A percentile compares a stretch with the other conserved stretches of the same genome.
Evolutionary conservation across 2,797 vertebrate species (phyloP).

Genomic region (Siniperca undulata): DNA sequence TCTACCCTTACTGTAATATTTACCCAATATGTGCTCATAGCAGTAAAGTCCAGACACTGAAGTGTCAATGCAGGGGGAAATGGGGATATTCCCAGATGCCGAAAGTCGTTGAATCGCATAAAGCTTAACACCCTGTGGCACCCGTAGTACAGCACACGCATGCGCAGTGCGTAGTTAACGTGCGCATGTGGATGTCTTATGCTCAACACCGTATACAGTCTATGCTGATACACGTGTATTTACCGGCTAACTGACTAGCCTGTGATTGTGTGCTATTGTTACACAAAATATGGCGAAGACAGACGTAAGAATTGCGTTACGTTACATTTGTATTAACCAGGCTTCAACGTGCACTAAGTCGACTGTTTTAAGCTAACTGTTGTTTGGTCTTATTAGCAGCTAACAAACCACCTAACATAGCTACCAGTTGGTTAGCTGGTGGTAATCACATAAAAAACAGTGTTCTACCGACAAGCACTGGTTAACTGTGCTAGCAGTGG

Average conservation of each 20-base stretch:
- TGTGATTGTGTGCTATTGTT: neutral
- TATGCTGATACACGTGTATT: slow-evolving; percentile 38
- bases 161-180: slow-evolving; percentile 27
- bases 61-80: rapidly evolving
- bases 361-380: neutral
- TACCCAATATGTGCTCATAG: neutral
- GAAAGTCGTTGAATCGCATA: neutral
- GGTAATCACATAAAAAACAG: neutral
- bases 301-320: slow-evolving; percentile 44
- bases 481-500: neutral
- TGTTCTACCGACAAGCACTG: too few relatives aligned
- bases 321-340: neutral
- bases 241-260: rapidly evolving
- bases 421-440: slow-evolving; percentile 25
- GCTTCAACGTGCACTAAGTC: neutral
- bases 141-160: slow-evolving; percentile 47
- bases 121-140: neutral
- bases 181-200: slow-evolving; percentile 29
- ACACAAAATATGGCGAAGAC: slow-evolving; percentile 59
- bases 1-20: neutral
- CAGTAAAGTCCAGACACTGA: neutral
- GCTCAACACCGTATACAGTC: too few relatives aligned
- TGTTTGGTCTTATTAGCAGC: neutral
- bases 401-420: slow-evolving; percentile 5
- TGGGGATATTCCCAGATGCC: too few relatives aligned